Base-by-base conservation (phyloP, 2,113 vertebrate species). In the Varanus salvator region DNA sequence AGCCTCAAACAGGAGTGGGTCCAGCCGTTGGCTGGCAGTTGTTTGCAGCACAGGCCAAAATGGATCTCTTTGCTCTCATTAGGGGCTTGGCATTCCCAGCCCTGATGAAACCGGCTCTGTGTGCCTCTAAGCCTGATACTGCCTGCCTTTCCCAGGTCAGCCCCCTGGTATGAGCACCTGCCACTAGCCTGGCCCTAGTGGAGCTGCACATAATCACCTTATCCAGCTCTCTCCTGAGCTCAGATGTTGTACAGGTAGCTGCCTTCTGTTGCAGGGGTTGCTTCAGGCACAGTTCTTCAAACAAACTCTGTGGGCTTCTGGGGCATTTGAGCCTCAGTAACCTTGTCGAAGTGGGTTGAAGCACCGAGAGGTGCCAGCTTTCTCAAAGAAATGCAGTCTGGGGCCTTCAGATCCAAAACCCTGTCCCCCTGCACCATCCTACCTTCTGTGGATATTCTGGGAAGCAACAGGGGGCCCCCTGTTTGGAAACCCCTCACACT, bases 391-490 rank as follows among this genome's bases (percentile, higher is more conserved):
- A 21, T 31, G n/a, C 6, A 21, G 71, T 52, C 2, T 29, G 21
- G 15, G 68, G 8, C 23, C 29, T 72, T 19, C 48, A 31, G 52
- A n/a, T 17, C 27, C 44, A 3, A 31, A n/a, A 19, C 21, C 21
- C 15, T n/a, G 1, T 1, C 17, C 6, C 1, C 14, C 71, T 27
- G 2, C 2, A 17, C 7, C 38, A 57, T 27, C 0, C 7, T 1
- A 8, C 25, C 19, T 54, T 8, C 6, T 34, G 5, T 3, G 29
- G 15, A 34, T 12, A 52, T 6, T 23, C 17, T 52, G 48, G 57
- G 19, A n/a, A 25, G 4, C 17, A 34, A 64, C 8, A 31, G 3
- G 31, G 25, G 52, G 7, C 8, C 29, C 6, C n/a, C 2, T 3
- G 8, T n/a, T 64, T 31, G 25, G 52, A 29, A 48, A 17, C 3